Conservation (phyloP, 1,140 invertebrate genomes). For the Drosophila simulans region DNA sequence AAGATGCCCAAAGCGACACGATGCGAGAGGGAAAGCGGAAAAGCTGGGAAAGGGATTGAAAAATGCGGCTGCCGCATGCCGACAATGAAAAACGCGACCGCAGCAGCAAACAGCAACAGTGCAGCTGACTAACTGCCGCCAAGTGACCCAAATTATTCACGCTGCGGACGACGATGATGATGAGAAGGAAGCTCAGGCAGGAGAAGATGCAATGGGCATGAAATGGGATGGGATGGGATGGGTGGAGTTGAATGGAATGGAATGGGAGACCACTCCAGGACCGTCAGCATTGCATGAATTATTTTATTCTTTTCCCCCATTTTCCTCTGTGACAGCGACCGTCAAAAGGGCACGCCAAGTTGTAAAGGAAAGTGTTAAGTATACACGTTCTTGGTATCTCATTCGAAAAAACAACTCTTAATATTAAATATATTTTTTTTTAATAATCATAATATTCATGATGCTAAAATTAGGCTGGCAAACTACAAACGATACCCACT, state of each 20-base stretch:
- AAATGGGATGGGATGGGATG: constrained; percentile 12
- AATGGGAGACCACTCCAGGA: constrained; percentile 19
- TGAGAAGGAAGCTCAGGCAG: constrained; percentile 2
- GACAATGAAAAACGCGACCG: constrained; percentile 82
- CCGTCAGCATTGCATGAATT: constrained; percentile 43
- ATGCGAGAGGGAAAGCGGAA: constrained; percentile 10
- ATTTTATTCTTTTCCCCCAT: constrained; percentile 38
- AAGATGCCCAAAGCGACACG: constrained; percentile 48
- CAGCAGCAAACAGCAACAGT: constrained; percentile 70
- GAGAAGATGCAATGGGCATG: not conserved
- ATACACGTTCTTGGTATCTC: constrained; percentile 1
- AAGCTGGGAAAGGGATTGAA: constrained; percentile 51
- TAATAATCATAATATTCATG: not conserved
- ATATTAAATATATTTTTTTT: not conserved
- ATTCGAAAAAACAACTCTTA: not conserved
- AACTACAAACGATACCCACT: not conserved
- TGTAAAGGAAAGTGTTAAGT: constrained; percentile 44
- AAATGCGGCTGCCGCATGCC: constrained; percentile 78
- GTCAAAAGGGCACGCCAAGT: constrained; percentile 40
- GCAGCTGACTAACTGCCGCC: constrained; percentile 78
- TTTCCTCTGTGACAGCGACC: constrained; percentile 54
- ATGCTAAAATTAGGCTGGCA: no score
- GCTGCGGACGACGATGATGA: constrained; percentile 32
- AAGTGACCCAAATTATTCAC: constrained; percentile 83
- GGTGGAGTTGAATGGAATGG: not conserved